A percentile compares a stretch with the other conserved stretches of the same genome.
phyloP scores from a whole-genome alignment of 2,113 vertebrate species.

The Anoplopoma fimbria region DNA sequence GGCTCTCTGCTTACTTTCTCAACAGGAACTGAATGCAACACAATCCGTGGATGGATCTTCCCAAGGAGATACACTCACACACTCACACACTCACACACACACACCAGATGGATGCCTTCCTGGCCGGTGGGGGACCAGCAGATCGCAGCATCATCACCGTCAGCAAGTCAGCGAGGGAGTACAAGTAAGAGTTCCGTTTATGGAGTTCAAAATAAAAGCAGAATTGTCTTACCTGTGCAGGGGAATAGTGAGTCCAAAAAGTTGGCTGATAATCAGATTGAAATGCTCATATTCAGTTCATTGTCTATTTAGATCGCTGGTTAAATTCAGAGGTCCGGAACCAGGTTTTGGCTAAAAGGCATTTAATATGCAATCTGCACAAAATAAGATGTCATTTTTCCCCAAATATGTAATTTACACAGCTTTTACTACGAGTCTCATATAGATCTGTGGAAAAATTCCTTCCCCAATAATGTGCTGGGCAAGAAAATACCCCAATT shows the following conservation, averaged over 20 bases:
- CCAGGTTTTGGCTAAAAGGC: background rate
- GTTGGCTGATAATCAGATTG: too few species aligned
- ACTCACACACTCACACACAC: constrained; percentile 14
- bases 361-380: background rate
- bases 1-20: constrained; percentile 57
- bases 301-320: too few species aligned
- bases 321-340: too few species aligned
- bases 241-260: too few species aligned
- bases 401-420: background rate
- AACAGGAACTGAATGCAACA: constrained; percentile 55
- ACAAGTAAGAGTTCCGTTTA: background rate
- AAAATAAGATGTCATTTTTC: background rate
- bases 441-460: background rate
- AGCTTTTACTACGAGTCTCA: background rate
- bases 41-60: constrained; percentile 67
- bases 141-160: constrained; percentile 69
- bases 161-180: constrained; percentile 26
- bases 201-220: constrained; percentile 50
- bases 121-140: constrained; percentile 74
- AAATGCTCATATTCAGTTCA: too few species aligned
- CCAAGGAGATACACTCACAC: constrained; percentile 52
- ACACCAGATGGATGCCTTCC: constrained; percentile 78
- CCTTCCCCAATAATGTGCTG: background rate
- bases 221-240: background rate
- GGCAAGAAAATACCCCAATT: background rate